Base-by-base conservation (phyloP, 1,140 invertebrate genomes). In the Aphidius gifuensis region DNA sequence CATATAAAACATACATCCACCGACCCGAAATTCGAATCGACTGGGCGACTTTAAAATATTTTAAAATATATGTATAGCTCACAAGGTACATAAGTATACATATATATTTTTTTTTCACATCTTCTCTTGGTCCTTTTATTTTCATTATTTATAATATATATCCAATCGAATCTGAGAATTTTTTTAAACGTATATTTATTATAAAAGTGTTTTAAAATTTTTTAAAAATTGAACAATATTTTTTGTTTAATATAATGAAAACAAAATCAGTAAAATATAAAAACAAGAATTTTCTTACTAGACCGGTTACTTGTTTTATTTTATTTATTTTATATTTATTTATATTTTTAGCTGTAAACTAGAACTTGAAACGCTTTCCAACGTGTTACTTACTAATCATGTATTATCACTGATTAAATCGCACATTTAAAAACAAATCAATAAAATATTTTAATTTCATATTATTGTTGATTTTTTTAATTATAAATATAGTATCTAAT, bases 21-120 rank as follows among this genome's bases (percentile, higher is more conserved):
- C 47, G 66, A 53, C 55, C 50, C 66, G 57, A 69, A 69, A 66
- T 64, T 39, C 47, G 51, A 49, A 9, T 51, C 38, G 32, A 23
- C 23, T 23, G 23, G 23, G 23, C 23, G 23, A 3, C 3, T 23
- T 23, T 23, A 3, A 23, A 2, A 3, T 23, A 23, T 23, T 23
- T 23, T 23, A 23, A 23, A 23, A 23, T 23, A 23, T 23, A 23
- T 23, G 1, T 23, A 23, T n/a, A n/a, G n/a, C n/a, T n/a, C n/a
- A n/a, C n/a, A n/a, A n/a, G n/a, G n/a, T n/a, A n/a, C n/a, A n/a
- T n/a, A n/a, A n/a, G n/a, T n/a, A n/a, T n/a, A n/a, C n/a, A n/a
- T n/a, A n/a, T n/a, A n/a, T n/a, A n/a, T 3, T 32, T 3, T 32
- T 32, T 32, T 32, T 32, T 32, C 1, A 32, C 23, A 16, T 21